phyloP scores from a whole-genome alignment of 2,113 vertebrate genomes.

The Notarius quadriscutis region DNA sequence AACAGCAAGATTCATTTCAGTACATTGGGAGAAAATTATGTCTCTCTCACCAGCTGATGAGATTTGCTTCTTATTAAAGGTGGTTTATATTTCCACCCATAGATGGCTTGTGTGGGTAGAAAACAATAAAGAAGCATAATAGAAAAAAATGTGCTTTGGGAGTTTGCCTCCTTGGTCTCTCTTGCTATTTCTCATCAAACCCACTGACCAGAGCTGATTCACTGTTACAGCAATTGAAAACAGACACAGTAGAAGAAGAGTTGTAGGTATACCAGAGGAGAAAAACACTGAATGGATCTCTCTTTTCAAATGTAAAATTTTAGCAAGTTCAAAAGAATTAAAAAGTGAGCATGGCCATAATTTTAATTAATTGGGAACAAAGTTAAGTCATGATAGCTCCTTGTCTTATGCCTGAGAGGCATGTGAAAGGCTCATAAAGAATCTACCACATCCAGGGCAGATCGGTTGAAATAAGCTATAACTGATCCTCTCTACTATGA shows the following conservation, averaged over 20 bases:
- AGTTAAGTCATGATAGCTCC: neutral
- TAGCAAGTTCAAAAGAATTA: neutral
- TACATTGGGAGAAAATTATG: constrained; percentile 38
- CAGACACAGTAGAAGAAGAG: neutral
- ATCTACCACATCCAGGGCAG: neutral
- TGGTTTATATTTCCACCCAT: constrained; percentile 51
- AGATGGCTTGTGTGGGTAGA: constrained; percentile 29
- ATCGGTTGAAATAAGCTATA: neutral
- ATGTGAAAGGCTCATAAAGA: neutral
- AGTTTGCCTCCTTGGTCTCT: constrained; percentile 23
- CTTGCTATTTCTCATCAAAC: neutral
- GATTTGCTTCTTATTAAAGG: constrained; percentile 57
- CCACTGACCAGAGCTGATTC: constrained; percentile 42
- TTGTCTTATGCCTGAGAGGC: neutral
- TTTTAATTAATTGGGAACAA: neutral
- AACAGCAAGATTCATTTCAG: constrained; percentile 53
- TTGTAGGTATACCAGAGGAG: neutral
- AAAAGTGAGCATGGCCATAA: neutral
- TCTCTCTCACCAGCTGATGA: constrained; percentile 49
- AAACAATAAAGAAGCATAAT: constrained; percentile 57
- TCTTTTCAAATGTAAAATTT: neutral
- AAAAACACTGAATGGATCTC: neutral
- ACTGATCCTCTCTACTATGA: neutral
- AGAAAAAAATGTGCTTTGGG: constrained; percentile 47
- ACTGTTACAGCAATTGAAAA: constrained; percentile 19